These are phyloP conservation scores for Eudemis profundana DNA, from an alignment of 2,888 invertebrate genomes.

Conservation along the genomic window DNA sequence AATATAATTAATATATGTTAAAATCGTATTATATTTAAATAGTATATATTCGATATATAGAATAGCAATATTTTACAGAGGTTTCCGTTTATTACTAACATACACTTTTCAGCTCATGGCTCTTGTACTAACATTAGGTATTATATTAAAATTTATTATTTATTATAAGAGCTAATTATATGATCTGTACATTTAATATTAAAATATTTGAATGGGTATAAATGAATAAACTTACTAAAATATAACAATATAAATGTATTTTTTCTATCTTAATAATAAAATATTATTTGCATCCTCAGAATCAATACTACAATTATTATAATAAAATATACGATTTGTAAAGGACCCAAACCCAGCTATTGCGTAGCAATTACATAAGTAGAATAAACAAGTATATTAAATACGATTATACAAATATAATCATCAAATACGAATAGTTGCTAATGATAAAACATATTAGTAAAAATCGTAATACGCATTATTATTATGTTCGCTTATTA, in stretches of 20 bases:
- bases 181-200: conserved; percentile 15
- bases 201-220: neutral
- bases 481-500: neutral
- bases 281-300: neutral
- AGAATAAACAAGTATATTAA: conserved; percentile 43
- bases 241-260: conserved; percentile 34
- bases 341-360: conserved; percentile 80
- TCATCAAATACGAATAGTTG: conserved; percentile 68
- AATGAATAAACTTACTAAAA: conserved; percentile 44
- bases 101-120: conserved; percentile 73
- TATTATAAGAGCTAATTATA: neutral
- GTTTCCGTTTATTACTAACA: conserved; percentile 74
- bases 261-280: conserved; percentile 15
- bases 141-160: conserved; percentile 39
- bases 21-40: conserved; percentile 41
- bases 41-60: conserved; percentile 46
- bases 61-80: conserved; percentile 65
- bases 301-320: neutral
- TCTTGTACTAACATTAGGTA: conserved; percentile 53
- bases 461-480: neutral
- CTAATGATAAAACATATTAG: conserved; percentile 13
- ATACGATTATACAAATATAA: conserved; percentile 47
- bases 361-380: conserved; percentile 51
- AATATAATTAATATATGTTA: conserved; percentile 44
- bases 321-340: conserved; percentile 45